Evolutionary conservation across 1,140 invertebrate genomes (phyloP), one percentile per base, ranked within the genome.

Genomic region (Drosophila varians): DNA sequence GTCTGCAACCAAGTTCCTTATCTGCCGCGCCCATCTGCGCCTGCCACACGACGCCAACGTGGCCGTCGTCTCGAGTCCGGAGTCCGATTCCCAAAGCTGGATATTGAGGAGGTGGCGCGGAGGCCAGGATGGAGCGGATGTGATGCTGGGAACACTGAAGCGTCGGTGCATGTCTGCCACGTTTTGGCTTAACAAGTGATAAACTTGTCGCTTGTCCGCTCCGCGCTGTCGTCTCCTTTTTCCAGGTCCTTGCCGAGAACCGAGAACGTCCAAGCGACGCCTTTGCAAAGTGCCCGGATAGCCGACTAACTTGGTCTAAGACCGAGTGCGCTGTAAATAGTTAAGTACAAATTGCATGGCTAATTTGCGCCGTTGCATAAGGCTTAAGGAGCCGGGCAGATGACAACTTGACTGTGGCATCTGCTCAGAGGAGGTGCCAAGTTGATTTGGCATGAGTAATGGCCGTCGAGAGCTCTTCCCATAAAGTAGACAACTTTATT

Each of bases 331-430:
- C 77, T 70, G 80, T 60, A 84, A 79, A 79, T 84, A 61, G 76
- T 76, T 86, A 86, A 86, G 62, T 86, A 86, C 79, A 84, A 86
- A 84, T 84, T 84, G 79, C 79, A 84, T 80, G 79, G 79, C 79
- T 86, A 84, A 84, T 84, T 84, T 84, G 79, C 73, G 72, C 80
- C 66, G 76, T 84, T 86, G 80, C 79, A 79, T 73, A 57, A 69
- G 70, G 51, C 70, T 40, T 47, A 57, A 48, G 38, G 16, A 54
- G 31, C n/a, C n/a, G n/a, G n/a, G n/a, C 77, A 74, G 42, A 51
- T 73, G 55, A 72, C 48, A 60, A 45, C 47, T 25, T 72, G 26
- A 23, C 31, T 54, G 28, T 69, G 40, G 52, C 69, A 36, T 71
- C 31, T 31, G 40, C 56, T 55, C 49, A 71, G 55, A 53, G 68